These are phyloP conservation scores for Lepus timidus DNA, from an alignment of 2,113 vertebrate species.

Conservation along the genomic window DNA sequence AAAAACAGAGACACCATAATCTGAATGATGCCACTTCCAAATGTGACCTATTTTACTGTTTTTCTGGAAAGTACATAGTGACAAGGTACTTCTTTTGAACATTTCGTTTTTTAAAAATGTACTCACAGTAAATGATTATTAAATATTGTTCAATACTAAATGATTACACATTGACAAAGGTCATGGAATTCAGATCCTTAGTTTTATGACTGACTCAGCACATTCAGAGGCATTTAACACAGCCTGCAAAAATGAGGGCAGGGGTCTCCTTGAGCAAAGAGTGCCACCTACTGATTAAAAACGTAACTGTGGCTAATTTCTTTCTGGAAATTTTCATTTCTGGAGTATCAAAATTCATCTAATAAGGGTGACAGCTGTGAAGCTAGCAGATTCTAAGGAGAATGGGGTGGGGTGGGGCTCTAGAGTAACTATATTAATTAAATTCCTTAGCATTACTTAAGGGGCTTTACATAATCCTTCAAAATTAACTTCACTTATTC, in stretches of 20 bases:
- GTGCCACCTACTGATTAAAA: slow-evolving; percentile 52
- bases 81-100: not conserved
- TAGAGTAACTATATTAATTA: slow-evolving; percentile 23
- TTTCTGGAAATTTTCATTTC: not conserved
- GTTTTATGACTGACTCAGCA: not conserved
- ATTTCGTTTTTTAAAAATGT: not conserved
- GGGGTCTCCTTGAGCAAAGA: not conserved
- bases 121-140: not conserved
- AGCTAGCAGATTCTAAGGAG: not conserved
- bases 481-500: slow-evolving; percentile 50
- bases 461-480: not conserved
- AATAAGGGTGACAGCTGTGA: not conserved
- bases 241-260: not conserved
- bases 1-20: not conserved
- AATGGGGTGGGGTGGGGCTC: not conserved
- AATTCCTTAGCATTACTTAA: not conserved
- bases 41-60: not conserved
- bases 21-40: not conserved
- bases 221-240: slow-evolving; percentile 21
- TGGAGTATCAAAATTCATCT: slow-evolving; percentile 3
- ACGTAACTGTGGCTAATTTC: not conserved
- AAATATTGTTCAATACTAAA: slow-evolving; percentile 18
- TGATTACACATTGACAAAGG: not conserved
- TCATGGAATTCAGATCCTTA: slow-evolving; percentile 33
- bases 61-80: slow-evolving; percentile 2